Percentiles rank a stretch among this genome's conserved stretches.
phyloP scores from a whole-genome alignment of 2,797 vertebrate species.

The Trichosurus vulpecula region DNA sequence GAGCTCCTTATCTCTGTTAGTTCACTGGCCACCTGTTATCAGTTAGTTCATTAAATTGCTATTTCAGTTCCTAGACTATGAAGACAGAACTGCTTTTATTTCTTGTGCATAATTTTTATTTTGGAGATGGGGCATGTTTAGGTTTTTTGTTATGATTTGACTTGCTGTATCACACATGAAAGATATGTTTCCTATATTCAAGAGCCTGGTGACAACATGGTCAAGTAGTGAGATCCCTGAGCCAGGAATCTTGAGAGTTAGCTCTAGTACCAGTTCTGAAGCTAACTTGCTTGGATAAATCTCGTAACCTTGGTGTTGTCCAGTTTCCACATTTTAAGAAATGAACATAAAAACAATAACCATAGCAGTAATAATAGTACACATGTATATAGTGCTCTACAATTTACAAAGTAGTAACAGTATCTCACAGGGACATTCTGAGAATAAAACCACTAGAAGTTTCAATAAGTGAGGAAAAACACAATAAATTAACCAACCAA shows the following conservation, averaged over 20 bases:
- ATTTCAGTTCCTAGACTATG: not conserved
- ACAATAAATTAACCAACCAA: not conserved
- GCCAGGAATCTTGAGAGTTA: constrained; percentile 7
- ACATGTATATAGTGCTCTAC: not conserved
- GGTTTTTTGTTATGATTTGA: not conserved
- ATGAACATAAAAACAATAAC: not conserved
- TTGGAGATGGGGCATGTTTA: not conserved
- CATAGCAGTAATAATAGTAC: not conserved
- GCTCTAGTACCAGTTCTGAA: not conserved
- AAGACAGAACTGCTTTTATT: not conserved
- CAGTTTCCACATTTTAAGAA: constrained; percentile 40
- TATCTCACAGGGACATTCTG: not conserved
- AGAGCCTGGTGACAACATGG: not conserved
- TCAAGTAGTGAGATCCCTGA: constrained; percentile 29
- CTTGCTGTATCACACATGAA: not conserved
- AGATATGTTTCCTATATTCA: not conserved
- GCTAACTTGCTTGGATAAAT: constrained; percentile 16
- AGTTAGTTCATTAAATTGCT: not conserved
- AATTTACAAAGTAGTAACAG: not conserved
- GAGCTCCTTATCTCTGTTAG: not conserved
- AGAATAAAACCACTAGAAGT: not conserved
- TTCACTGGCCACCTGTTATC: not conserved
- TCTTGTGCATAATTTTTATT: not conserved
- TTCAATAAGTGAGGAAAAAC: not conserved
- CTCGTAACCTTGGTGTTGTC: not conserved